These are phyloP conservation scores for Sesamia inferens DNA, from an alignment of 2,888 invertebrate species.

Conservation along the genomic window DNA sequence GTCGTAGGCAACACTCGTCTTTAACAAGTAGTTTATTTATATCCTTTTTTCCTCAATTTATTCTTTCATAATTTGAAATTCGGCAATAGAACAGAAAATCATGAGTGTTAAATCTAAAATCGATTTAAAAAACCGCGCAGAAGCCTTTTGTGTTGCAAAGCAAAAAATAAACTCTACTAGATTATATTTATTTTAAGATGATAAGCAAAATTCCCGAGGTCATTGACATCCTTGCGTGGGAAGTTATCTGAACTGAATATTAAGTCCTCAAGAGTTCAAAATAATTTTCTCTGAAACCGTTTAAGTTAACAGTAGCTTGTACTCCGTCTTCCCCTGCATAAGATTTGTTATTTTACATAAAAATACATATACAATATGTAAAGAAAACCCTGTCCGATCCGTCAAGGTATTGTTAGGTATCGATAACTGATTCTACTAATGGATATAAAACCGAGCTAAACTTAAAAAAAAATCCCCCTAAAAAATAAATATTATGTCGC, in stretches of 20 bases:
- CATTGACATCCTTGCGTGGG: conserved; percentile 22
- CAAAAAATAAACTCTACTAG: background rate
- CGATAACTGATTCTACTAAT: too few relatives aligned
- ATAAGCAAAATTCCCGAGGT: conserved; percentile 6
- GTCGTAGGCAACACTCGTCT: too few relatives aligned
- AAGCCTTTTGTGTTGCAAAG: background rate
- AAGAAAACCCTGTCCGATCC: too few relatives aligned
- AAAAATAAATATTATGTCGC: too few relatives aligned
- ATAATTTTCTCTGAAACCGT: background rate
- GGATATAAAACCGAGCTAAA: too few relatives aligned
- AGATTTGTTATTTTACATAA: too few relatives aligned
- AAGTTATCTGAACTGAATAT: conserved; percentile 7
- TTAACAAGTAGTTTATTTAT: background rate
- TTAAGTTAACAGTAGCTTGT: background rate
- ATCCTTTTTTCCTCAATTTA: background rate
- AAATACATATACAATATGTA: too few relatives aligned
- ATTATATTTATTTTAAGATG: background rate
- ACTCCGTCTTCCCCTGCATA: too few relatives aligned
- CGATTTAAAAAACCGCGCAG: background rate
- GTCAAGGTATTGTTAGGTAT: too few relatives aligned
- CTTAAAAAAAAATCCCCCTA: too few relatives aligned
- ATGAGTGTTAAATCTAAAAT: background rate
- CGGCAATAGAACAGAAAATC: background rate
- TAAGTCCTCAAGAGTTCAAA: conserved; percentile 1
- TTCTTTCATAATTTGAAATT: background rate